These are phyloP conservation scores for Pseudolaguvia tuberculata DNA, from an alignment of 2,113 vertebrate species.

Conservation along the genomic window DNA sequence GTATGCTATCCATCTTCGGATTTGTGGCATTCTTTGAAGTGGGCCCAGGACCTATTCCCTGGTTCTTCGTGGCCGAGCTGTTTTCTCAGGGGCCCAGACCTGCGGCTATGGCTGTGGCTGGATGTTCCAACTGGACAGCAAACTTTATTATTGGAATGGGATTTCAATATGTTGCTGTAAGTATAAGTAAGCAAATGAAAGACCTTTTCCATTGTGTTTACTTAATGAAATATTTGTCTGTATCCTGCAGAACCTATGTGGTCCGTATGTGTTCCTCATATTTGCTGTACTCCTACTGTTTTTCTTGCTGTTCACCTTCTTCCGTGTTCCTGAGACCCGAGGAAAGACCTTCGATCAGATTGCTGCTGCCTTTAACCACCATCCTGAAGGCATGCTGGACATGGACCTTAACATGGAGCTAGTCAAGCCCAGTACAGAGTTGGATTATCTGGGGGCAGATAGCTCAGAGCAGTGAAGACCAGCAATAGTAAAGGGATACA, in stretches of 20 bases:
- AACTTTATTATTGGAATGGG: slow-evolving; percentile 86
- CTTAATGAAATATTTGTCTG: not conserved
- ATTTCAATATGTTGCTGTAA: slow-evolving; percentile 82
- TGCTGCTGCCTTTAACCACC: slow-evolving; percentile 68
- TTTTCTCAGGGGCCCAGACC: slow-evolving; percentile 88
- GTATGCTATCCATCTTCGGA: slow-evolving; percentile 82
- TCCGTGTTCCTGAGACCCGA: slow-evolving; percentile 83
- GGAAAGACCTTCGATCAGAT: slow-evolving; percentile 90
- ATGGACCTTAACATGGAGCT: slow-evolving; percentile 61
- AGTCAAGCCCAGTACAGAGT: slow-evolving; percentile 78
- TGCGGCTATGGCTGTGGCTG: slow-evolving; percentile 80
- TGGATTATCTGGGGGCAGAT: slow-evolving; percentile 76
- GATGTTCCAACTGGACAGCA: slow-evolving; percentile 82
- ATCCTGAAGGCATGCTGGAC: slow-evolving; percentile 68
- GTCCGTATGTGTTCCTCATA: slow-evolving; percentile 85
- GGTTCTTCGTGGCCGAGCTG: slow-evolving; percentile 88
- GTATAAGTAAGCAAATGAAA: slow-evolving; percentile 46
- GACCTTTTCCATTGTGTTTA: not conserved
- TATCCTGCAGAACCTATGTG: slow-evolving; percentile 68
- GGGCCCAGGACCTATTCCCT: slow-evolving; percentile 86
- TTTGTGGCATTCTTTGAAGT: slow-evolving; percentile 91
- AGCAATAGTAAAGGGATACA: slow-evolving; percentile 28
- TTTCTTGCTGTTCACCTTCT: slow-evolving; percentile 85
- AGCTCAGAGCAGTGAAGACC: slow-evolving; percentile 47
- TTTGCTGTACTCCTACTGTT: slow-evolving; percentile 78